Conservation (phyloP, 2,797 vertebrate species). For the Aeoliscus strigatus region DNA sequence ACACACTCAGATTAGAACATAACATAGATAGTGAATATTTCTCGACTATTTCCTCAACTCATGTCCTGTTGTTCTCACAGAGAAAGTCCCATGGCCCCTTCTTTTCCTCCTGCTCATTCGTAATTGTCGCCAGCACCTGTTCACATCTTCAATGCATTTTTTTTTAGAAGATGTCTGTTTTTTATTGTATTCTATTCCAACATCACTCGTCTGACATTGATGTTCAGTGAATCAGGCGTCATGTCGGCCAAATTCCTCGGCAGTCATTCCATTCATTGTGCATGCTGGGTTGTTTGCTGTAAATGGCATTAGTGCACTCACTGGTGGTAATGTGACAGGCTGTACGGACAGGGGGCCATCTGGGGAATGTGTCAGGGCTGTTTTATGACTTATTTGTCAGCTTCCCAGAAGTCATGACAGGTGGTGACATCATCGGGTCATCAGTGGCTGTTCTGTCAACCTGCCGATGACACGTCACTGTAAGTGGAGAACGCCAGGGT, state of each 20-base stretch:
- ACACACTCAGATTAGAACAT: too few species aligned
- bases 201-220: too few species aligned
- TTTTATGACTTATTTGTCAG: conserved; percentile 36
- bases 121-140: too few species aligned
- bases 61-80: too few species aligned
- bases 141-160: too few species aligned
- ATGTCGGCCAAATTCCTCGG: conserved; percentile 12
- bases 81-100: too few species aligned
- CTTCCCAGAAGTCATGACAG: conserved; percentile 62
- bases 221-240: conserved; percentile 1
- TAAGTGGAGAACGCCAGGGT: background rate
- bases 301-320: conserved; percentile 37
- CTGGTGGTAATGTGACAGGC: conserved; percentile 56
- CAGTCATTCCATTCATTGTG: conserved; percentile 1
- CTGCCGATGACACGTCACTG: conserved; percentile 14
- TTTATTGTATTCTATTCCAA: too few species aligned
- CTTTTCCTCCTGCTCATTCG: too few species aligned
- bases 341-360: conserved; percentile 62
- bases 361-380: conserved; percentile 50
- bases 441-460: conserved; percentile 18
- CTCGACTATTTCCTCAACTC: too few species aligned
- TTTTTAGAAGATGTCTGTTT: too few species aligned
- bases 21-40: too few species aligned
- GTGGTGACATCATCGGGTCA: conserved; percentile 50
- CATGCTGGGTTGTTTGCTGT: conserved; percentile 27